These are phyloP conservation scores for Latrodectus elegans DNA, from an alignment of 2,888 invertebrate genomes.

Conservation along the genomic window DNA sequence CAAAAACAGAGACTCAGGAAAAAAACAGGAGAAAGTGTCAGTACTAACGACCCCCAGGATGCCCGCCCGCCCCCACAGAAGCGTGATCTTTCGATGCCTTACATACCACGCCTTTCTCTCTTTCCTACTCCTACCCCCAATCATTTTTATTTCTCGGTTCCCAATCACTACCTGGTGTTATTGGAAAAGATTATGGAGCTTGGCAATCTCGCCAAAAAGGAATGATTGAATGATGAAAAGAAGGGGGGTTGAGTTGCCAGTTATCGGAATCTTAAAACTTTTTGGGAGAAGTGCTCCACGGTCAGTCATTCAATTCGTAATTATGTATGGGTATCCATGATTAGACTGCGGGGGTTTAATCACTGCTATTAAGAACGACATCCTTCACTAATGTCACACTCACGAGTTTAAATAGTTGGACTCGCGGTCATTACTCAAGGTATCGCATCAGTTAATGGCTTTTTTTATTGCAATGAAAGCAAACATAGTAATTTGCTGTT, in stretches of 20 bases:
- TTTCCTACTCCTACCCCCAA: background rate
- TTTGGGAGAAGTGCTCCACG: background rate
- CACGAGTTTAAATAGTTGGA: conserved; percentile 34
- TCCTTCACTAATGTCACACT: conserved; percentile 2
- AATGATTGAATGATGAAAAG: background rate
- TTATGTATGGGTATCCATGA: conserved; percentile 53
- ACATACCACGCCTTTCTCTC: conserved; percentile 50
- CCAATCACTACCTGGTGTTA: background rate
- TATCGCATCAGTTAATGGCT: too few relatives aligned
- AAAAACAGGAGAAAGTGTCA: conserved; percentile 57
- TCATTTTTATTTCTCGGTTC: conserved; percentile 14
- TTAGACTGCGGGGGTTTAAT: conserved; percentile 58
- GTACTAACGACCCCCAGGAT: conserved; percentile 50
- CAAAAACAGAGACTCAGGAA: conserved; percentile 3
- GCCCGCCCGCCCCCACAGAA: conserved; percentile 21
- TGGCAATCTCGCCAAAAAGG: background rate
- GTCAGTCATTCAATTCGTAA: conserved; percentile 46
- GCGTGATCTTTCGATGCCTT: conserved; percentile 48
- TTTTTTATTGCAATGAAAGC: too few relatives aligned
- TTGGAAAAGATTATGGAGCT: conserved; percentile 12
- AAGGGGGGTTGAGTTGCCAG: background rate
- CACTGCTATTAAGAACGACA: conserved; percentile 58
- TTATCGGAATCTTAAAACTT: conserved; percentile 27
- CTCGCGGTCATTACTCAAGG: conserved; percentile 37
- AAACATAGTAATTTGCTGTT: too few relatives aligned